A percentile compares a stretch with the other conserved stretches of the same genome.
Conservation (phyloP, 2,113 vertebrate species). For the Acrocephalus kingi region DNA sequence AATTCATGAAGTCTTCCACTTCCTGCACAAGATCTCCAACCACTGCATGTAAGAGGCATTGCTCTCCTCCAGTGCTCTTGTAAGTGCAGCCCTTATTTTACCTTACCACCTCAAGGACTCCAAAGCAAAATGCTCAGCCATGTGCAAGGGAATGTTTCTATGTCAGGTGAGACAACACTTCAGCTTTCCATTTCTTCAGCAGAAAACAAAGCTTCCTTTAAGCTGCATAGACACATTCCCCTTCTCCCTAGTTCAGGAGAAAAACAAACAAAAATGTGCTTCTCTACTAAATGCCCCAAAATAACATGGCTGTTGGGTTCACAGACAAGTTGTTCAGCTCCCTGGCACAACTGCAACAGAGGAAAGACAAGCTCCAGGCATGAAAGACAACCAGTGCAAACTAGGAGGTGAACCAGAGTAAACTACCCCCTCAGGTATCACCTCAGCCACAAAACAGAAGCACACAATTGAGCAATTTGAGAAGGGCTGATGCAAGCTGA, state of each 20-base stretch:
- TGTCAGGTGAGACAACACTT: background rate
- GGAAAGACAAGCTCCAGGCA: background rate
- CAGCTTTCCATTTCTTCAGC: background rate
- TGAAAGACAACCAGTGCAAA: background rate
- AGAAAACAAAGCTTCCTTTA: constrained; percentile 35
- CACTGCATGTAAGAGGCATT: background rate
- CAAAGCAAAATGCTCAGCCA: background rate
- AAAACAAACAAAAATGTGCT: constrained; percentile 32
- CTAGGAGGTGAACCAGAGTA: background rate
- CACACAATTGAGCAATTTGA: background rate
- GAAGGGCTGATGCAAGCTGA: background rate
- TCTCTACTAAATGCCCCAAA: background rate
- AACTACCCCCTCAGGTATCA: background rate
- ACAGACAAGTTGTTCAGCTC: background rate
- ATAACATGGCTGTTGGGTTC: background rate
- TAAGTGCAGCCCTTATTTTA: background rate
- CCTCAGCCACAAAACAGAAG: background rate
- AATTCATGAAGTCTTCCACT: background rate
- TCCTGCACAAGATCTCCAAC: background rate
- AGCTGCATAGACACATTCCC: background rate
- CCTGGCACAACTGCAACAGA: background rate
- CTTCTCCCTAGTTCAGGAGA: background rate
- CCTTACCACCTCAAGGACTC: background rate
- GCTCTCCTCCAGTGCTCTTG: background rate
- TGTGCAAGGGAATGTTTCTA: background rate